Base-by-base conservation (phyloP, 2,888 invertebrate species). In the Theodoxus fluviatilis region DNA sequence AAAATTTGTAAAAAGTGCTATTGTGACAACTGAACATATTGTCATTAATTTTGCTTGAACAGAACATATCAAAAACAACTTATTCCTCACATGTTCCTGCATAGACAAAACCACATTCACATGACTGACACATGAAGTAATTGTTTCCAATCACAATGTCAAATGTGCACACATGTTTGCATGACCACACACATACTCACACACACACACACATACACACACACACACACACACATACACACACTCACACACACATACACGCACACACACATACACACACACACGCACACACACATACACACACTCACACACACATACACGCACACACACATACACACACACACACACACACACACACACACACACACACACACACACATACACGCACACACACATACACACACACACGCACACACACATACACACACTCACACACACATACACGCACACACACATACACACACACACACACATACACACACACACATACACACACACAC, bases 241-340 rank as follows among this genome's bases (percentile, higher is more conserved):
- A 55, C 65, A 52, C 64, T 52, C 65, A 49, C 65, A 52, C 65
- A 65, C 65, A 49, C 65, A 47, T 63, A 49, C 71, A 59, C 63
- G 6, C 61, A 61, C 64, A 63, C 63, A 63, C 63, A 68, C 68
- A 63, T 63, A 68, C 68, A 68, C 61, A 63, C 63, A 68, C 68
- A 68, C 68, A 68, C 68, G 63, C 63, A 71, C 63, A 63, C 63
- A 68, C 63, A 49, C 68, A 71, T 61, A 63, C 68, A 71, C 68
- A 63, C 68, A 68, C 68, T 31, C 61, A 71, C 67, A 9, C 49
- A 67, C 61, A 47, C 35, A 61, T 52, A 49, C 52, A 67, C 49
- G 4, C 37, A 71, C 71, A 31, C 47, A 57, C 70, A 65, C 67
- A 70, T 67, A 43, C 59, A 70, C 67, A 57, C 59, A 70, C 15